Evolutionary conservation across 2,113 vertebrate genomes (phyloP).

Genomic region (Nibea coibor): DNA sequence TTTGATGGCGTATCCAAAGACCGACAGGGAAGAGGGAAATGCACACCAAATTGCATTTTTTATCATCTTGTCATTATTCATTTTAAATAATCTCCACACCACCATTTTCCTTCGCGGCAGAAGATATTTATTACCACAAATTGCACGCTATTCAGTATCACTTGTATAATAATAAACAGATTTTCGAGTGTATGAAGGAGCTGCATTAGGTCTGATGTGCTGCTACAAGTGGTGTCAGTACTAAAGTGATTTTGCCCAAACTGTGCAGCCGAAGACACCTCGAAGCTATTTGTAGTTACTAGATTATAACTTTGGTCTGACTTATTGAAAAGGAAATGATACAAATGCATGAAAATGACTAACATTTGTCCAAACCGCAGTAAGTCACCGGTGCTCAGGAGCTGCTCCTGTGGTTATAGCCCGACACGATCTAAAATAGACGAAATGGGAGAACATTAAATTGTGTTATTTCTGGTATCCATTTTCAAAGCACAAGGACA

Average conservation of each 20-base stretch:
- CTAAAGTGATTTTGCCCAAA: neutral
- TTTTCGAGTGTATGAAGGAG: neutral
- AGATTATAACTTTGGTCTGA: neutral
- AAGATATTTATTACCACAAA: neutral
- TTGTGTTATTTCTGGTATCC: slow-evolving; percentile 43
- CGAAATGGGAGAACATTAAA: slow-evolving; percentile 34
- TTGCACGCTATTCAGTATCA: neutral
- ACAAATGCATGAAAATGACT: neutral
- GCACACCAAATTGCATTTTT: neutral
- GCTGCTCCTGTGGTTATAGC: neutral
- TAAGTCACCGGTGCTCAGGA: neutral
- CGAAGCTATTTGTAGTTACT: neutral
- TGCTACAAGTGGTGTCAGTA: slow-evolving; percentile 5
- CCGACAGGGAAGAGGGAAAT: neutral
- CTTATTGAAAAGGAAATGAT: neutral
- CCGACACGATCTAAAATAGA: slow-evolving; percentile 45
- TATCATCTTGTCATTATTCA: neutral
- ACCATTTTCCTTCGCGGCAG: neutral
- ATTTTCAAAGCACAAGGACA: slow-evolving; percentile 63
- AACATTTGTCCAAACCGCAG: neutral
- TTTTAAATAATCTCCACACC: slow-evolving; percentile 12
- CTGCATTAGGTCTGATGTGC: slow-evolving; percentile 1
- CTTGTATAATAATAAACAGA: slow-evolving; percentile 21
- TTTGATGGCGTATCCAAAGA: too few relatives aligned
- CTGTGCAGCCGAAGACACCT: neutral